These are phyloP conservation scores for Oryzaephilus surinamensis DNA, from an alignment of 1,140 invertebrate genomes.

Conservation along the genomic window DNA sequence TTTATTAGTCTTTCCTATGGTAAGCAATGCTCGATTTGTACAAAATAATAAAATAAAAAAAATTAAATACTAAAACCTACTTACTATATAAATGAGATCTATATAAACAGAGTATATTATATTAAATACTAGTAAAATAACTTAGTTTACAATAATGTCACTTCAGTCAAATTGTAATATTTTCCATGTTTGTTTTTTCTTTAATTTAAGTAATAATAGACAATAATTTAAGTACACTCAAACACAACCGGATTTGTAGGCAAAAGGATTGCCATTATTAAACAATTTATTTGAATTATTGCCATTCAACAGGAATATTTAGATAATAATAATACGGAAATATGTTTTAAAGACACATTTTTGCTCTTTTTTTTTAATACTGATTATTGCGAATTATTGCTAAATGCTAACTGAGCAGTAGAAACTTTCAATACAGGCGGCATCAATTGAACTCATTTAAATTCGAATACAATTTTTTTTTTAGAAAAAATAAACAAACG, in stretches of 20 bases:
- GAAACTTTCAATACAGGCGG: no score
- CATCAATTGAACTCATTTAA: slow-evolving; percentile 10
- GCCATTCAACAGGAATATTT: slow-evolving; percentile 24
- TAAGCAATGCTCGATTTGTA: no score
- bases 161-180: slow-evolving; percentile 17
- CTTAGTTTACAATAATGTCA: slow-evolving; percentile 13
- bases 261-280: not conserved
- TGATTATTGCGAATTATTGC: slow-evolving; percentile 39
- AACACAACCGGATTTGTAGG: slow-evolving; percentile 19
- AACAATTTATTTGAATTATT: slow-evolving; percentile 18
- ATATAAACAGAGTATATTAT: slow-evolving; percentile 20
- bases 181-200: not conserved
- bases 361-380: slow-evolving; percentile 27
- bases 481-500: slow-evolving; percentile 7
- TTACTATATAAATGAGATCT: slow-evolving; percentile 19
- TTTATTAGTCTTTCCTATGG: no score
- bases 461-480: not conserved
- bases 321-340: slow-evolving; percentile 4
- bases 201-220: slow-evolving; percentile 9
- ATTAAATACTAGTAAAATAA: slow-evolving; percentile 9
- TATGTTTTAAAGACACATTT: slow-evolving; percentile 1
- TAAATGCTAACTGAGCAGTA: slow-evolving; percentile 32
- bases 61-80: no score
- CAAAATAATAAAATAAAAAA: no score
- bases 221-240: slow-evolving; percentile 24